Base-by-base conservation (phyloP, 2,113 vertebrate species). In the Machaerirhynchus nigripectus region DNA sequence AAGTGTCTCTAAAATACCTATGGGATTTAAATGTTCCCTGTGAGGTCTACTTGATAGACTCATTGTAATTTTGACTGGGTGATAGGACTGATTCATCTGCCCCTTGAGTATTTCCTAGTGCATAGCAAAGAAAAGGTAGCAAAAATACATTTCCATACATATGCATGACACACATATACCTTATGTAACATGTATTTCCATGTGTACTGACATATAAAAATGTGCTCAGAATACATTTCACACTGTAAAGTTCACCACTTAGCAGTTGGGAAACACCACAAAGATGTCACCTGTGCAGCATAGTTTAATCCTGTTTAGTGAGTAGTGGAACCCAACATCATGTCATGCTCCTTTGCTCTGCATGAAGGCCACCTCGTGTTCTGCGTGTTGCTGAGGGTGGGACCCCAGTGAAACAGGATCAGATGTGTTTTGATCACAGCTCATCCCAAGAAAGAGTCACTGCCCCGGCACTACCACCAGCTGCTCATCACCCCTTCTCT, bases 1-100 rank as follows among this genome's bases (percentile, higher is more conserved):
- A 76, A 91, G 84, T 79, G 63, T 81, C 85, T 93, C 63, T 92
- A 68, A 94, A 90, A 92, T 93, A 76, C 75, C 67, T 88, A 11
- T 44, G 73, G 68, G 82, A 84, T 94, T 96, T 80, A 85, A 86
- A 60, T 70, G 56, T 90, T 83, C 79, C 53, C n/a, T 94, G 46
- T 84, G 90, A 92, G 33, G 68, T 77, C 71, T 64, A 18, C 71
- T 90, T 70, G 39, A 77, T 49, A 83, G 71, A 80, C 30, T 70
- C 47, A 44, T 13, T 3, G 4, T 70, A 74, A 88, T 67, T 91
- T 69, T 80, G 75, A 50, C 68, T 16, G 3, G 78, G 42, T 33
- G 8, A 8, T 31, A 47, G 57, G 40, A 63, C 47, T 60, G 82
- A 87, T 87, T 83, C 27, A 79, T 86, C n/a, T 74, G 23, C 20